Evolutionary conservation across 2,888 invertebrate species (phyloP).

Genomic region (Callosobruchus maculatus): DNA sequence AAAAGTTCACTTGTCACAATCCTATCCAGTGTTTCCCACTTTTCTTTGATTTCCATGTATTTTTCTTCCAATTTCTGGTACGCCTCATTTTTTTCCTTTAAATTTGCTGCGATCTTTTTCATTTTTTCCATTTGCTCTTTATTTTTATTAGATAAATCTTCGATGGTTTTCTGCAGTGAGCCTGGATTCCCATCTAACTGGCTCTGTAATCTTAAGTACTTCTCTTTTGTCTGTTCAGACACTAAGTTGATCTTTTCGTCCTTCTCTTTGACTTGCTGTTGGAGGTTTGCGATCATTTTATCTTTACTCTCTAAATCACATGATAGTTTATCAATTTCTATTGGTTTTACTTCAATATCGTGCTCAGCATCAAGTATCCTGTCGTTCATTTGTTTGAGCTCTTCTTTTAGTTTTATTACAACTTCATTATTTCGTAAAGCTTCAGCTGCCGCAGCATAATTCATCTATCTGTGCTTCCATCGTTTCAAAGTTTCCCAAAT

Average conservation of each 20-base stretch:
- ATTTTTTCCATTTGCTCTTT: constrained; percentile 71
- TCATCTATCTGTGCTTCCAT: constrained; percentile 56
- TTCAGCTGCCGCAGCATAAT: constrained; percentile 55
- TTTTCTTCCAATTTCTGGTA: constrained; percentile 62
- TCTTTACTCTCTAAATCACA: constrained; percentile 41
- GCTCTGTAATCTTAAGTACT: constrained; percentile 41
- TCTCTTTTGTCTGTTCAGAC: constrained; percentile 43
- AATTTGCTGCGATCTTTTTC: constrained; percentile 71
- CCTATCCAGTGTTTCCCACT: constrained; percentile 40
- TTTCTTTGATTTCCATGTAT: constrained; percentile 38
- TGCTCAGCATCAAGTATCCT: constrained; percentile 47
- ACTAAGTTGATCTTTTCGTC: constrained; percentile 44
- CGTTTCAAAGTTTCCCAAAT: constrained; percentile 46
- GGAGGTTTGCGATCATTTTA: constrained; percentile 43
- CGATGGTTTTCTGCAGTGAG: constrained; percentile 42
- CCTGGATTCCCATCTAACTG: constrained; percentile 40
- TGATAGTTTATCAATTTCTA: constrained; percentile 49
- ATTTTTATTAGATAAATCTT: constrained; percentile 59
- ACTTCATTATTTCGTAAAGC: constrained; percentile 55
- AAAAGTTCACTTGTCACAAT: too few relatives aligned
- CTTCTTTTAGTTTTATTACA: constrained; percentile 57
- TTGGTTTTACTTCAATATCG: constrained; percentile 48
- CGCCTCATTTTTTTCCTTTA: constrained; percentile 68
- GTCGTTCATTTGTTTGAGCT: constrained; percentile 55
- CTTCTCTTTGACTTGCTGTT: constrained; percentile 48